Conservation (phyloP, 2,113 vertebrate genomes). For the Tragelaphus scriptus region DNA sequence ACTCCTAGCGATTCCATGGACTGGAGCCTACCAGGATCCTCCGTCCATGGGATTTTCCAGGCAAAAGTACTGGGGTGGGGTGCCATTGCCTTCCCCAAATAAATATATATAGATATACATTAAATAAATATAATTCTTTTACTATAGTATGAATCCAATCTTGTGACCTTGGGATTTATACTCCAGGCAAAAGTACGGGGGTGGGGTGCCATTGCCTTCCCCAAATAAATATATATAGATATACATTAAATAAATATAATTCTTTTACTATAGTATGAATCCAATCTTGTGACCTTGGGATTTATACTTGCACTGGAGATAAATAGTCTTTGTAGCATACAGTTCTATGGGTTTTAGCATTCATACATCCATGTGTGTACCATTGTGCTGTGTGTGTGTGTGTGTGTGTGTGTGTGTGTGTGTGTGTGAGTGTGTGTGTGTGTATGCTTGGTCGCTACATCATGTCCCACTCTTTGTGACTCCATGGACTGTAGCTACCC, state of each 20-base stretch:
- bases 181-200: too few relatives aligned
- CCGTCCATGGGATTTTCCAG: too few relatives aligned
- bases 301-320: not conserved
- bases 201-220: too few relatives aligned
- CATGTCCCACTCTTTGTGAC: not conserved
- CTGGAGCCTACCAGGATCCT: too few relatives aligned
- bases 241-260: not conserved
- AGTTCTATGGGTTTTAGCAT: not conserved
- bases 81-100: too few relatives aligned
- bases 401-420: not conserved
- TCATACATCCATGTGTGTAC: too few relatives aligned
- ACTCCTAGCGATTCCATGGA: too few relatives aligned
- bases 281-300: not conserved
- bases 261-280: not conserved
- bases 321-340: not conserved
- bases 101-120: too few relatives aligned
- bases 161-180: too few relatives aligned
- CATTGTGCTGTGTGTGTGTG: not conserved
- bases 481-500: not conserved
- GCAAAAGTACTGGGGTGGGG: too few relatives aligned
- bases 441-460: rapidly evolving
- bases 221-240: not conserved
- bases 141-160: too few relatives aligned
- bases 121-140: too few relatives aligned
- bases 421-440: not conserved